These are phyloP conservation scores for Stictocephala bisonia DNA, from an alignment of 2,888 invertebrate species.

Conservation along the genomic window DNA sequence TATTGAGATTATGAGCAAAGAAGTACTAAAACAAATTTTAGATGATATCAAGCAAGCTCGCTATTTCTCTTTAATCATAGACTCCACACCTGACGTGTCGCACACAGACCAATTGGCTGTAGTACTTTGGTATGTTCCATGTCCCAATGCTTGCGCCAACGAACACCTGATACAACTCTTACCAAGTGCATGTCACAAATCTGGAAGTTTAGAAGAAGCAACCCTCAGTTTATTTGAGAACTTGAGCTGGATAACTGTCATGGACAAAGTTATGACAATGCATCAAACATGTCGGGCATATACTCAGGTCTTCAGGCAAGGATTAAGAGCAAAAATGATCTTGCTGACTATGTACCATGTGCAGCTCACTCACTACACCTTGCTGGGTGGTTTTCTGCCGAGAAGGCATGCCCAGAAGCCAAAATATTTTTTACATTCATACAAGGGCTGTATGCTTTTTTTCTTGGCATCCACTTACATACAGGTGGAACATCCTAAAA, in stretches of 20 bases:
- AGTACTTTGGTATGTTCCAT: too few relatives aligned
- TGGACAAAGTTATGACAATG: neutral
- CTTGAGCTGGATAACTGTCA: neutral
- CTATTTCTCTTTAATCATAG: neutral
- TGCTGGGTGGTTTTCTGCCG: neutral
- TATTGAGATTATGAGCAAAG: conserved; percentile 16
- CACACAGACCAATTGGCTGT: neutral
- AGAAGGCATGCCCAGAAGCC: conserved; percentile 7
- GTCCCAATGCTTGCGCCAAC: neutral
- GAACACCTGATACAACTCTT: neutral
- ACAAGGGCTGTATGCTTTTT: neutral
- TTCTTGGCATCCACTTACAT: too few relatives aligned
- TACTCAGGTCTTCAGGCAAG: conserved; percentile 8
- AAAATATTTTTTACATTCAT: neutral
- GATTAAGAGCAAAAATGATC: neutral
- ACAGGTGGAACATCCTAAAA: neutral
- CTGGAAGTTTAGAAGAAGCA: neutral
- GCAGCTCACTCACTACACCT: conserved; percentile 5
- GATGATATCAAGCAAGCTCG: too few relatives aligned
- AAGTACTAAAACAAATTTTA: too few relatives aligned
- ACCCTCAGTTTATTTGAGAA: neutral
- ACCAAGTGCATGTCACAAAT: conserved; percentile 1
- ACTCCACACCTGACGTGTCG: neutral
- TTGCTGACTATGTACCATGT: conserved; percentile 4
- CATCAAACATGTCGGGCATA: neutral